Conservation (phyloP, 2,113 vertebrate species). For the Ptilorrhoa leucosticta region DNA sequence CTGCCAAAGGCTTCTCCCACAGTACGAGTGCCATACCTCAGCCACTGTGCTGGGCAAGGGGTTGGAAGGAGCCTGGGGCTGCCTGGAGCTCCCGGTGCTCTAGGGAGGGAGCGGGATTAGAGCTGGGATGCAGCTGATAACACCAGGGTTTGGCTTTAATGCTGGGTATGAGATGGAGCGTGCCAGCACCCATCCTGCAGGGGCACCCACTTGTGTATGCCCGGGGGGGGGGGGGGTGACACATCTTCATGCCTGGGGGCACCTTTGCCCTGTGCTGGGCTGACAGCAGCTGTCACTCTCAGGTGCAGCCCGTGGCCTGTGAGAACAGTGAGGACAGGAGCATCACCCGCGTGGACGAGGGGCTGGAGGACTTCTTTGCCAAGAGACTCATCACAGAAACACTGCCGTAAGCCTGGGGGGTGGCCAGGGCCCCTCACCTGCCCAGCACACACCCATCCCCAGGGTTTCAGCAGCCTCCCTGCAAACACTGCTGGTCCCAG, state of each 20-base stretch:
- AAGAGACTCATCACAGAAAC: constrained; percentile 89
- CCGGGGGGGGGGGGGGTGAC: fast-evolving
- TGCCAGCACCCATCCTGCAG: not conserved
- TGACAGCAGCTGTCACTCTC: not conserved
- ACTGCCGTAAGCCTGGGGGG: constrained; percentile 73
- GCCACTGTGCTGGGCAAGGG: not conserved
- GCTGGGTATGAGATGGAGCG: fast-evolving
- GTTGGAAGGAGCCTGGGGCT: not conserved
- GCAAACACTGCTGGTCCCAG: not conserved
- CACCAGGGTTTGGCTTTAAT: not conserved
- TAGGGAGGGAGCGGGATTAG: not conserved
- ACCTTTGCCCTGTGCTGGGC: fast-evolving
- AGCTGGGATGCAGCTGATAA: not conserved
- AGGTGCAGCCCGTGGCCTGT: constrained; percentile 80
- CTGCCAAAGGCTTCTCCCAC: not conserved
- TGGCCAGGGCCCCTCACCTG: not conserved
- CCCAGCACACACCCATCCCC: not conserved
- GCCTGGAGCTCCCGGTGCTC: not conserved
- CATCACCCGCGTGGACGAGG: constrained; percentile 89
- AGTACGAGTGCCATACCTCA: not conserved
- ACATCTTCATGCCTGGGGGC: fast-evolving
- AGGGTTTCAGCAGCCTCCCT: not conserved
- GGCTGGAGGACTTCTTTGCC: constrained; percentile 95
- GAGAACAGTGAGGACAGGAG: constrained; percentile 84
- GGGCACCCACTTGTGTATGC: not conserved